Conservation (phyloP, 2,113 vertebrate genomes). For the Xyrauchen texanus region DNA sequence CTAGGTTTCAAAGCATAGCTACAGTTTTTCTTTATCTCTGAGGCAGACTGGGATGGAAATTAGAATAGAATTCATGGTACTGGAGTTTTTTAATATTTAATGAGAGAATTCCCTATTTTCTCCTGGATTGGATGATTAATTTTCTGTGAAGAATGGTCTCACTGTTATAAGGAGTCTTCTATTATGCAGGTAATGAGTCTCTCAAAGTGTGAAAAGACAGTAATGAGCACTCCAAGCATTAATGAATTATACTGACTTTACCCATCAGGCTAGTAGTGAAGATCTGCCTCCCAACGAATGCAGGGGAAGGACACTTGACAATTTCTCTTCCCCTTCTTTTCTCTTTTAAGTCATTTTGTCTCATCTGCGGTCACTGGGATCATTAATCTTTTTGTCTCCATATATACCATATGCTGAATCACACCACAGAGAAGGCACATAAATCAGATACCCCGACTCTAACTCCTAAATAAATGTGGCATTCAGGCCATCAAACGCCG, state of each 20-base stretch:
- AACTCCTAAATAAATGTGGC: slow-evolving; percentile 26
- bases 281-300: slow-evolving; percentile 50
- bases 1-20: too few species aligned
- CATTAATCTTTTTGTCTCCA: slow-evolving; percentile 59
- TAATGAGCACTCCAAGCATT: slow-evolving; percentile 78
- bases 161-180: slow-evolving; percentile 76
- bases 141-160: slow-evolving; percentile 74
- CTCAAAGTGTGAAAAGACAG: slow-evolving; percentile 77
- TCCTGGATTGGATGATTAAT: slow-evolving; percentile 76
- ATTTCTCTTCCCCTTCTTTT: slow-evolving; percentile 54
- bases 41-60: slow-evolving; percentile 48
- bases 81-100: slow-evolving; percentile 77
- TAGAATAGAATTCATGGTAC: slow-evolving; percentile 52
- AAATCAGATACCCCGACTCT: slow-evolving; percentile 44
- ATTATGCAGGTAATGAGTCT: slow-evolving; percentile 85
- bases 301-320: slow-evolving; percentile 57
- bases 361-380: slow-evolving; percentile 57
- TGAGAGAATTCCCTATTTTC: slow-evolving; percentile 79
- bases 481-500: slow-evolving; percentile 35
- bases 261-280: slow-evolving; percentile 66
- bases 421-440: slow-evolving; percentile 59
- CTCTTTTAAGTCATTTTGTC: slow-evolving; percentile 34
- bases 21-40: slow-evolving; percentile 3
- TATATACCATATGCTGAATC: slow-evolving; percentile 62
- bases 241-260: slow-evolving; percentile 78